These are phyloP conservation scores for Phalacrocorax aristotelis DNA, from an alignment of 2,113 vertebrate genomes.

Conservation along the genomic window DNA sequence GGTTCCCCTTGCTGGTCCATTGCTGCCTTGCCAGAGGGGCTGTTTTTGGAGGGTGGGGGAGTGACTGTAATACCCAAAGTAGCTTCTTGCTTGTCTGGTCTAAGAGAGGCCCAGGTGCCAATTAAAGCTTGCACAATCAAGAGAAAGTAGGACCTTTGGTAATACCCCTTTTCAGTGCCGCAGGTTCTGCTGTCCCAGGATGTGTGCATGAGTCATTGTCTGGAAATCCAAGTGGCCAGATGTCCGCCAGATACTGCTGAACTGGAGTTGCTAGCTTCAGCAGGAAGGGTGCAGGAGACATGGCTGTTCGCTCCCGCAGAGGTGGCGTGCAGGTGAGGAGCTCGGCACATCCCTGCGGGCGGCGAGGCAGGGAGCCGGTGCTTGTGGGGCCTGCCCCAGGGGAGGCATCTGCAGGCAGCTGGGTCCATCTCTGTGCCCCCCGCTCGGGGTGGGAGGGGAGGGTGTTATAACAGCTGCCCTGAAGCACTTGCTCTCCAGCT, in stretches of 20 bases:
- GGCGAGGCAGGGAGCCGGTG: neutral
- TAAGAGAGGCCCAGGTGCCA: neutral
- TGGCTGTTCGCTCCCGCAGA: neutral
- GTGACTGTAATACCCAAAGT: neutral
- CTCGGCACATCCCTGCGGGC: neutral
- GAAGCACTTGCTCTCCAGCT: neutral
- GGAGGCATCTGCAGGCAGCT: slow-evolving; percentile 8
- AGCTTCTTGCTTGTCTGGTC: neutral
- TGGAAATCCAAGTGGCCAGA: slow-evolving; percentile 59
- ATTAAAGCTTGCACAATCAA: neutral
- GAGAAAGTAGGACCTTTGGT: neutral
- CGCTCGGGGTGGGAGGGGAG: neutral
- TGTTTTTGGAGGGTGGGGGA: neutral
- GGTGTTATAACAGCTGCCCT: neutral
- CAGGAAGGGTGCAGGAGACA: neutral
- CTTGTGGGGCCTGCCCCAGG: neutral
- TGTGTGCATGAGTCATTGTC: slow-evolving; percentile 42
- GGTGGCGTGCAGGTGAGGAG: neutral
- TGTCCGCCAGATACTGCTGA: neutral
- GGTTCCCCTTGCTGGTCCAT: neutral
- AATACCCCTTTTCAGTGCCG: neutral
- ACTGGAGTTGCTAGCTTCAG: neutral
- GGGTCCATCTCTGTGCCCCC: neutral
- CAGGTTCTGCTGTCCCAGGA: slow-evolving; percentile 32
- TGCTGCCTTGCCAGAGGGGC: neutral